phyloP scores from a whole-genome alignment of 2,797 vertebrate genomes.

The Alcedo atthis region DNA sequence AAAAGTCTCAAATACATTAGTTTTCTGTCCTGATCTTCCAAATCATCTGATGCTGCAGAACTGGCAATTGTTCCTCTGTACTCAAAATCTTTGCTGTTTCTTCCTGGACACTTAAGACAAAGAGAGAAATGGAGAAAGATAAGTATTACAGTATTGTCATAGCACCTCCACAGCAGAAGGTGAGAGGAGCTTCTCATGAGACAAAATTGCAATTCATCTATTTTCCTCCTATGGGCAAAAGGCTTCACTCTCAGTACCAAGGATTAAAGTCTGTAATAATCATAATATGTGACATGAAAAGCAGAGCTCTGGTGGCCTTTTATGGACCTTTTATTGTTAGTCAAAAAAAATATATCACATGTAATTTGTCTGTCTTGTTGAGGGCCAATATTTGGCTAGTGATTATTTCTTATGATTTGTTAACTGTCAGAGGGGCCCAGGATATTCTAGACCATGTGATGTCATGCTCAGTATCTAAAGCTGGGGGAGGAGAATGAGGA shows the following conservation, averaged over 20 bases:
- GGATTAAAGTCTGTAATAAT: slow-evolving; percentile 14
- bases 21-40: background rate
- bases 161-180: background rate
- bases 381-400: slow-evolving; percentile 20
- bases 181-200: background rate
- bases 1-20: background rate
- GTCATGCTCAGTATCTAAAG: too few species aligned
- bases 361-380: slow-evolving; percentile 13
- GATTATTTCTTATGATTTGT: slow-evolving; percentile 11
- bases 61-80: background rate
- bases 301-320: background rate
- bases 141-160: background rate
- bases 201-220: background rate
- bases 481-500: too few species aligned
- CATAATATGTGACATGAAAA: background rate
- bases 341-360: background rate
- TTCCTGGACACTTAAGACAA: background rate
- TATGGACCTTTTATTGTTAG: background rate
- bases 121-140: background rate
- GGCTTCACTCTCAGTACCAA: background rate
- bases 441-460: too few species aligned
- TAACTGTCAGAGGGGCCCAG: background rate
- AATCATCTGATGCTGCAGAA: background rate
- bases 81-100: background rate
- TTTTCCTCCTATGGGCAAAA: background rate